Conservation (phyloP, 2,797 vertebrate species). For the Melopsittacus undulatus region DNA sequence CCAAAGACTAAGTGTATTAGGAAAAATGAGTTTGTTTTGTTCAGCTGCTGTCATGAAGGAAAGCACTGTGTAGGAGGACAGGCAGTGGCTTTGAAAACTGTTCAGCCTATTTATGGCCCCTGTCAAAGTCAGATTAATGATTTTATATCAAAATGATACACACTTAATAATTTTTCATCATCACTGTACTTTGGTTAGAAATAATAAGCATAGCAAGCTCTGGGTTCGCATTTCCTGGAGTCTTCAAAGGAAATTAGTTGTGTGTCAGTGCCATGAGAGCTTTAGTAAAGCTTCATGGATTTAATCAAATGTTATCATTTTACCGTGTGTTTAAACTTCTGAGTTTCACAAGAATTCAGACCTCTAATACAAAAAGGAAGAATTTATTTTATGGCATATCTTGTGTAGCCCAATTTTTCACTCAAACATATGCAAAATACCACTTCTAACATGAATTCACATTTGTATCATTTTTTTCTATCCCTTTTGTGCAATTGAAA, state of each 20-base stretch:
- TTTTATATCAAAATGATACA: slow-evolving; percentile 10
- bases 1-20: slow-evolving; percentile 32
- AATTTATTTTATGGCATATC: neutral
- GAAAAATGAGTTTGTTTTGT: slow-evolving; percentile 28
- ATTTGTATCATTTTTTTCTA: neutral
- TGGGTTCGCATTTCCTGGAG: neutral
- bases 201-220: neutral
- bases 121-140: slow-evolving; percentile 46
- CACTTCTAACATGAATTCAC: neutral
- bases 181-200: neutral
- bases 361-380: slow-evolving; percentile 6
- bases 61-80: slow-evolving; percentile 60
- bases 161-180: slow-evolving; percentile 39
- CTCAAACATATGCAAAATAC: neutral
- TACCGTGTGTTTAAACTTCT: slow-evolving; percentile 8
- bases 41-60: slow-evolving; percentile 46
- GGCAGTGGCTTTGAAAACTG: slow-evolving; percentile 45
- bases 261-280: neutral
- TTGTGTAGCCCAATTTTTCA: neutral
- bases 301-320: slow-evolving; percentile 16
- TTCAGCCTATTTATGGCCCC: slow-evolving; percentile 52
- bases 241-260: neutral
- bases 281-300: slow-evolving; percentile 31
- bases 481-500: neutral
- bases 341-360: slow-evolving; percentile 22